These are phyloP conservation scores for Muschampia plurimacula DNA, from an alignment of 2,888 invertebrate species.

Conservation along the genomic window DNA sequence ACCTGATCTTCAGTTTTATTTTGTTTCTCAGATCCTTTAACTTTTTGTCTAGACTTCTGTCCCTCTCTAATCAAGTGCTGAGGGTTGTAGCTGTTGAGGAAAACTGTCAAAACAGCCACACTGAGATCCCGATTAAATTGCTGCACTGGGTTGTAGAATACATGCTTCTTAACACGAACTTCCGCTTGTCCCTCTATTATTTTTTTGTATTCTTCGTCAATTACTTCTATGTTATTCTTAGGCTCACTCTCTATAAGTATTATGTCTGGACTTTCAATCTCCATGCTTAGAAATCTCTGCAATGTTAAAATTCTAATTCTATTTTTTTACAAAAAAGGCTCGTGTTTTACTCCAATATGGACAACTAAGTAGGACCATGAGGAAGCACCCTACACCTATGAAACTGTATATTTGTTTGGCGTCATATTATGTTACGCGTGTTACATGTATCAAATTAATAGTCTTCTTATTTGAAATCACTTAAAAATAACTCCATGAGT, in stretches of 20 bases:
- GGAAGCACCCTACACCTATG: no score
- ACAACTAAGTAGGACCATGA: no score
- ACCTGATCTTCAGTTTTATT: not conserved
- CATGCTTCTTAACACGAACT: constrained; percentile 88
- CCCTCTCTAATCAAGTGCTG: not conserved
- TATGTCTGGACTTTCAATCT: not conserved
- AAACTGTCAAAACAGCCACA: constrained; percentile 90
- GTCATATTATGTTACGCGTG: no score
- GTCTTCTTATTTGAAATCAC: no score
- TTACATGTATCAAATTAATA: no score
- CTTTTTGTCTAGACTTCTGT: not conserved
- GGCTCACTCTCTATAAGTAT: not conserved
- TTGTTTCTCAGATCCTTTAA: not conserved
- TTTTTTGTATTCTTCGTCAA: constrained; percentile 52
- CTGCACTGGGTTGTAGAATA: constrained; percentile 99
- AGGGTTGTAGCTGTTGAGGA: constrained; percentile 69
- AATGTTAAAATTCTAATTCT: not conserved
- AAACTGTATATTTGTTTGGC: no score
- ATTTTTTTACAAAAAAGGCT: not conserved
- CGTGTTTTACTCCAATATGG: not conserved
- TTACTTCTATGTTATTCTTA: not conserved
- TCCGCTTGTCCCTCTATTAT: constrained; percentile 93
- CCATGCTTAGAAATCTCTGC: not conserved
- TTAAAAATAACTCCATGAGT: no score
- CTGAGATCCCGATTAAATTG: constrained; percentile 99